phyloP scores from a whole-genome alignment of 2,888 invertebrate genomes.

The Lithophane ornitopus region DNA sequence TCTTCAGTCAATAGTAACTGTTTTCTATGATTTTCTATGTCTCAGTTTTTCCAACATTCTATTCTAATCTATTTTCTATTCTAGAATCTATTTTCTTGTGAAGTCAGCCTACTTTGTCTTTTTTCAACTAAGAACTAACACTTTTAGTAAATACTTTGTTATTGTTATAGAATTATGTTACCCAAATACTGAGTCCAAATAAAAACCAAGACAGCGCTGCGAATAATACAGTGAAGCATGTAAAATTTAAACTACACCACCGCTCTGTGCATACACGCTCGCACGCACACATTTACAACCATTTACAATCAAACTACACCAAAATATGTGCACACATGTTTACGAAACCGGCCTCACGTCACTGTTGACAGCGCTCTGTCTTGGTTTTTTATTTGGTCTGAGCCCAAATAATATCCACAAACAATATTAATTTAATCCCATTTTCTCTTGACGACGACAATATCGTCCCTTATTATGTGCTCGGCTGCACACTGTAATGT shows the following conservation, averaged over 20 bases:
- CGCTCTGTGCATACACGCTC: no score
- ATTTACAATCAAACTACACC: no score
- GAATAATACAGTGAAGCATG: no score
- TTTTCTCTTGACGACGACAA: constrained; percentile 1
- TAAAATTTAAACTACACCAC: no score
- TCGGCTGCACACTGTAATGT: constrained; percentile 67
- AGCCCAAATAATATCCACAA: neutral
- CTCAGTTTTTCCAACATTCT: neutral
- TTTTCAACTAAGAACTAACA: neutral
- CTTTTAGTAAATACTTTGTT: neutral
- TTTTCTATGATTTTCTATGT: neutral
- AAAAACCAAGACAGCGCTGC: no score
- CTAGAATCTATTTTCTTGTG: neutral
- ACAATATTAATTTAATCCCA: neutral
- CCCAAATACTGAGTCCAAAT: no score
- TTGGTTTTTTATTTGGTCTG: no score
- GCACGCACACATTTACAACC: no score
- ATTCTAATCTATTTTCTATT: no score
- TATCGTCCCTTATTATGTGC: constrained; percentile 26
- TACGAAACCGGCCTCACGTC: no score
- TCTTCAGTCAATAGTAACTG: neutral
- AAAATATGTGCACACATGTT: no score
- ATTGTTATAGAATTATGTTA: neutral
- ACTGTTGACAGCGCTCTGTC: no score
- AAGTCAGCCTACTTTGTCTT: neutral